A percentile compares a stretch with the other conserved stretches of the same genome.
These are phyloP conservation scores for Tinea semifulvella DNA, from an alignment of 2,888 invertebrate species.

Conservation along the genomic window DNA sequence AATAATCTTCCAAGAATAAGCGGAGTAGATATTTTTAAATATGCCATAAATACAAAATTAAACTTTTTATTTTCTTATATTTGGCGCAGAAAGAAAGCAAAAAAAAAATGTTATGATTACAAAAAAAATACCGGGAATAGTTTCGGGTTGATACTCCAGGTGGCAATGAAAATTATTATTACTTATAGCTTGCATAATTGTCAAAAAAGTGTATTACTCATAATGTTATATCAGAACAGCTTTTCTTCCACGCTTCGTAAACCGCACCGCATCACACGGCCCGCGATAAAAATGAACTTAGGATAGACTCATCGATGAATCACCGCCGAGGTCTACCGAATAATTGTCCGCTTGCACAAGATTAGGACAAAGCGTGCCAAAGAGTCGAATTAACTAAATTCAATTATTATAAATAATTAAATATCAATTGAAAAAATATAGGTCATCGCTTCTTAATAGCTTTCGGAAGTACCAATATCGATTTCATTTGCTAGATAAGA, in stretches of 20 bases:
- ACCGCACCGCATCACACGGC: background rate
- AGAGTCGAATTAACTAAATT: conserved; percentile 30
- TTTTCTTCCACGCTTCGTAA: background rate
- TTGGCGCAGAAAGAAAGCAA: too few species aligned
- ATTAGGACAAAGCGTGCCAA: conserved; percentile 38
- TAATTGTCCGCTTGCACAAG: conserved; percentile 57
- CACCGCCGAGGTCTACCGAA: conserved; percentile 47
- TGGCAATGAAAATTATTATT: too few species aligned
- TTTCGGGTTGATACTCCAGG: too few species aligned
- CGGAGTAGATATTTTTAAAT: too few species aligned
- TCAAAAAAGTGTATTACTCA: too few species aligned
- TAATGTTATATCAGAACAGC: background rate
- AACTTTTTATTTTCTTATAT: too few species aligned
- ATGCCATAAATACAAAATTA: too few species aligned
- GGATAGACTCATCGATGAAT: conserved; percentile 66
- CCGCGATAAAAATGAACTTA: conserved; percentile 52
- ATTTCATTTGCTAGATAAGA: background rate
- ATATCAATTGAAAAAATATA: background rate
- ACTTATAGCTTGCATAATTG: too few species aligned
- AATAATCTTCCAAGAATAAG: too few species aligned
- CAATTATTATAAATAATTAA: background rate
- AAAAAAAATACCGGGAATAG: too few species aligned
- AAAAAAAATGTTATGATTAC: too few species aligned
- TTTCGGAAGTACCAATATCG: background rate
- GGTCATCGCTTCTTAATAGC: background rate